Percentiles rank a stretch among this genome's conserved stretches.
These are phyloP conservation scores for Eudorcas thomsonii DNA, from an alignment of 2,113 vertebrate genomes.

Conservation along the genomic window DNA sequence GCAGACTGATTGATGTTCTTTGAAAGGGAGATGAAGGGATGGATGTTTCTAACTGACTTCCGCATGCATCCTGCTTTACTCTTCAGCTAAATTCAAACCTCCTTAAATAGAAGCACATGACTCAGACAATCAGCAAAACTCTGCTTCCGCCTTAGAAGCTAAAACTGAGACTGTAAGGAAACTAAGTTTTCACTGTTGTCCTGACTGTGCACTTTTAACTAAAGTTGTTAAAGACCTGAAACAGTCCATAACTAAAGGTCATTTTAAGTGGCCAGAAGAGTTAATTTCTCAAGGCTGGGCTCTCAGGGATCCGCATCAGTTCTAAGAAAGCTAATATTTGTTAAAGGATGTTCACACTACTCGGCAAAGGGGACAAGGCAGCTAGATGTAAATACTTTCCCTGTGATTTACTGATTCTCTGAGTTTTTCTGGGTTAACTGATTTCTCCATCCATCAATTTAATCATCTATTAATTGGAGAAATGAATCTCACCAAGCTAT, in stretches of 20 bases:
- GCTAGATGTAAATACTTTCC: background rate
- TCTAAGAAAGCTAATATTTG: background rate
- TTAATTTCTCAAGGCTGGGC: background rate
- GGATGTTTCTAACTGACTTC: background rate
- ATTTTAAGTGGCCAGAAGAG: too few species aligned
- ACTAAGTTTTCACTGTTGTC: background rate
- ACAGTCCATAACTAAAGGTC: background rate
- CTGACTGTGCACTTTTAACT: background rate
- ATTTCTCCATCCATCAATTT: background rate
- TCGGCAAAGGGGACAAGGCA: background rate
- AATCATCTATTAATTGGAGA: background rate
- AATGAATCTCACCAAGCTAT: background rate
- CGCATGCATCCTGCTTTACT: background rate
- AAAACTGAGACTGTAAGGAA: background rate
- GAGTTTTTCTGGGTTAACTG: background rate
- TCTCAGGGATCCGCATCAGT: background rate
- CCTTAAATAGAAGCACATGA: conserved; percentile 36
- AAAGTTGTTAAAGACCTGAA: background rate
- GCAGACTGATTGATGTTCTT: background rate
- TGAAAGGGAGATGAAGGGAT: background rate
- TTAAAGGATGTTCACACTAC: too few species aligned
- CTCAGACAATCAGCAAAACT: background rate
- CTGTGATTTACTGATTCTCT: background rate
- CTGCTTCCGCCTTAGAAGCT: conserved; percentile 20
- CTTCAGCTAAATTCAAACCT: background rate